Conservation (phyloP, 2,113 vertebrate genomes). For the Urocitellus parryii region DNA sequence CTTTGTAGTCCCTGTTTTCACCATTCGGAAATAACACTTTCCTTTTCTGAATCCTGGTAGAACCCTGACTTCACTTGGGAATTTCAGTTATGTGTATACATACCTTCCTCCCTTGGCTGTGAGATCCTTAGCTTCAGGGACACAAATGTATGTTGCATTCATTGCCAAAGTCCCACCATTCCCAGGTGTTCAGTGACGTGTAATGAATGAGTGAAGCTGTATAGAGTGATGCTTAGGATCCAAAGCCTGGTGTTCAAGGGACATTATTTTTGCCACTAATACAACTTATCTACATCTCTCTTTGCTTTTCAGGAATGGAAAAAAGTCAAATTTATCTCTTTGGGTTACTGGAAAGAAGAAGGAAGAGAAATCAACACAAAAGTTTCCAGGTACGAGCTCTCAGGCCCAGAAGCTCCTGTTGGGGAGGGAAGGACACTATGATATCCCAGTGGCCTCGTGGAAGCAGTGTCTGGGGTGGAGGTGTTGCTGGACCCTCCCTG, state of each 20-base stretch:
- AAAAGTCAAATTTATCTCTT: not conserved
- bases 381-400: not conserved
- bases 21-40: not conserved
- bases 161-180: too few species aligned
- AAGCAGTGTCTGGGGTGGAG: not conserved
- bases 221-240: too few species aligned
- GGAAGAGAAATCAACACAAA: not conserved
- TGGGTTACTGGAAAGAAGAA: not conserved
- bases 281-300: not conserved
- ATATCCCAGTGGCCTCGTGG: not conserved
- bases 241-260: not conserved
- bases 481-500: not conserved
- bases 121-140: not conserved
- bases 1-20: not conserved
- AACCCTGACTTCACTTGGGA: not conserved
- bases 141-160: rapidly evolving
- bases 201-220: not conserved
- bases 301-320: not conserved
- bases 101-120: not conserved
- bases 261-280: not conserved
- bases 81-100: not conserved
- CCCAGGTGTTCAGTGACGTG: not conserved
- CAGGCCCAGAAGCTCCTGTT: not conserved
- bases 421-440: not conserved
- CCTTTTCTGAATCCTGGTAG: not conserved